Evolutionary conservation across 2,113 vertebrate species (phyloP), one percentile per base, ranked within the genome.

Genomic region (Nymphicus hollandicus): DNA sequence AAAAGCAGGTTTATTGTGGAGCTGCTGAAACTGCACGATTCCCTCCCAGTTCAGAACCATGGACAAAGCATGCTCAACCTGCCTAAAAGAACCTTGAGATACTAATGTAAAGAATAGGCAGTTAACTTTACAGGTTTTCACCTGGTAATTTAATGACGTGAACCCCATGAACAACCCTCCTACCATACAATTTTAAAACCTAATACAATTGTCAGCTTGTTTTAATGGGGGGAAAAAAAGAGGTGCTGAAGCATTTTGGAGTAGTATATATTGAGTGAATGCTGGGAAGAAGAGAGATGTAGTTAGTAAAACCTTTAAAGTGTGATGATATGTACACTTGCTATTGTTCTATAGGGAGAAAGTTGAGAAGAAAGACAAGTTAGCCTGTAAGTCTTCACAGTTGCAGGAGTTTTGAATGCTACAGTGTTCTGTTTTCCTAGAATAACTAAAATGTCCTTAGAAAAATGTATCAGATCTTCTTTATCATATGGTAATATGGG

Each of bases 1-100:
- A 25, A 41, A 55, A 33, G 23, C 1, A 2, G 6, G 14, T 49
- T 73, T 13, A 3, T 4, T 31, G 35, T 50, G 74, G 47, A 31
- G 46, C 18, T 29, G 13, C 2, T 37, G 56, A 35, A 58, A 29
- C 5, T 3, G 8, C 6, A 2, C 0, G 6, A 7, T 19, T 52
- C 10, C 22, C 10, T 50, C 60, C 17, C 12, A 6, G 15, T 47
- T 68, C 46, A 55, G 73, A 12, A 31, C 60, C 65, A 33, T 33
- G 46, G 79, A 53, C 76, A 81, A 46, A 39, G 37, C 35, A 2
- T 5, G 15, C 44, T 29, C 11, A 9, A 15, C 39, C 37, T 29
- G 60, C 46, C 31, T 43, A 6, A 39, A 35, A 4, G 11, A 20
- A 25, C n/a, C 16, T 14, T 9, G 6, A 5, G 9, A 7, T 6